Evolutionary conservation across 2,113 vertebrate species (phyloP).

Genomic region (Heterotilapia buettikoferi): DNA sequence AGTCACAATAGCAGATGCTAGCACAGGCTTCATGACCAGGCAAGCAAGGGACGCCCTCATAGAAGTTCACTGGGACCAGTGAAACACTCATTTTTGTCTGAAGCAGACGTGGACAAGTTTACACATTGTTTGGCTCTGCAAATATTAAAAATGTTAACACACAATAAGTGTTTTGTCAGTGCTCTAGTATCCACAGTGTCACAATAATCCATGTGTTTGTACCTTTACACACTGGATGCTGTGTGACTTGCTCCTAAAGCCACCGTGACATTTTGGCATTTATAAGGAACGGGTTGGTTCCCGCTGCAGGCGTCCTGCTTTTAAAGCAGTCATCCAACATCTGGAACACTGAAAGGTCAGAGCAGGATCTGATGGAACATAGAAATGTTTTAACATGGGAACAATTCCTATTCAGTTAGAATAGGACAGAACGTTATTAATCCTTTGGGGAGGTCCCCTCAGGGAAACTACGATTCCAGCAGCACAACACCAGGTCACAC

Average conservation of each 20-base stretch:
- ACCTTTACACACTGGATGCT: constrained; percentile 79
- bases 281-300: no score
- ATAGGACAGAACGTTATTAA: no score
- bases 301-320: no score
- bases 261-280: no score
- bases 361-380: no score
- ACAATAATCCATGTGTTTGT: not conserved
- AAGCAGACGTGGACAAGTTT: not conserved
- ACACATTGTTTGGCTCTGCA: not conserved
- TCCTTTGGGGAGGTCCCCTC: not conserved
- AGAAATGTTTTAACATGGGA: no score
- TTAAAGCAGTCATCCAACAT: no score
- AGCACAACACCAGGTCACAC: not conserved
- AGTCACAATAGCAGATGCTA: constrained; percentile 79
- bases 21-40: constrained; percentile 75
- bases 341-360: no score
- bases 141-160: not conserved
- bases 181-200: not conserved
- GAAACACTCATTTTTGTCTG: constrained; percentile 83
- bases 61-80: constrained; percentile 77
- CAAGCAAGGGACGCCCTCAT: constrained; percentile 79
- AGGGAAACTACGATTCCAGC: not conserved
- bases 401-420: no score
- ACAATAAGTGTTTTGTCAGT: not conserved
- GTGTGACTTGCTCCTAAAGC: no score